phyloP scores from a whole-genome alignment of 2,113 vertebrate genomes.

The Romanogobio albipinnatus region DNA sequence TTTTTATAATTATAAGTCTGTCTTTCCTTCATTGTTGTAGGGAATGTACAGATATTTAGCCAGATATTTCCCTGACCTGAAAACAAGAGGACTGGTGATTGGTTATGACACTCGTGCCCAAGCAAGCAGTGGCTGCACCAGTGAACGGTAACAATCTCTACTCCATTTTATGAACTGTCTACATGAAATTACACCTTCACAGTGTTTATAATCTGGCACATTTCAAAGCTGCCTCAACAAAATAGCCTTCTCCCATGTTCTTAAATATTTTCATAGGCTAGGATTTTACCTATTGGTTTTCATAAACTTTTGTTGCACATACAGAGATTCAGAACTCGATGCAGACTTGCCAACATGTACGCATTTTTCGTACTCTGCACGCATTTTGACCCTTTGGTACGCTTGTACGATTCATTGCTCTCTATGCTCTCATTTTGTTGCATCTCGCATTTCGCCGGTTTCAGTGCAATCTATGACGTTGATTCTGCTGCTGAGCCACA shows the following conservation, averaged over 20 bases:
- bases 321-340: background rate
- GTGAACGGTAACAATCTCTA: constrained; percentile 79
- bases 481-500: too few species aligned
- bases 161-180: too few species aligned
- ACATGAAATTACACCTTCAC: background rate
- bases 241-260: background rate
- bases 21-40: constrained; percentile 66
- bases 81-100: constrained; percentile 88
- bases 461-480: too few species aligned
- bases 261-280: background rate
- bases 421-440: too few species aligned
- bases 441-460: too few species aligned
- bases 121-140: constrained; percentile 90
- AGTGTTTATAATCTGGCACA: background rate
- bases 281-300: background rate
- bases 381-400: too few species aligned
- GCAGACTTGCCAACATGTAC: too few species aligned
- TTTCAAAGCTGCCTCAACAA: background rate
- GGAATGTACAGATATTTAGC: constrained; percentile 88
- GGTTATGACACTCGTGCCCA: constrained; percentile 93
- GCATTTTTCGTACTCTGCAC: too few species aligned
- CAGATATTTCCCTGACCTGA: constrained; percentile 82
- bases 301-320: background rate
- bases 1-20: background rate
- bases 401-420: too few species aligned